A percentile compares a stretch with the other conserved stretches of the same genome.
phyloP scores from a whole-genome alignment of 2,888 invertebrate genomes.

The Synanthedon vespiformis region DNA sequence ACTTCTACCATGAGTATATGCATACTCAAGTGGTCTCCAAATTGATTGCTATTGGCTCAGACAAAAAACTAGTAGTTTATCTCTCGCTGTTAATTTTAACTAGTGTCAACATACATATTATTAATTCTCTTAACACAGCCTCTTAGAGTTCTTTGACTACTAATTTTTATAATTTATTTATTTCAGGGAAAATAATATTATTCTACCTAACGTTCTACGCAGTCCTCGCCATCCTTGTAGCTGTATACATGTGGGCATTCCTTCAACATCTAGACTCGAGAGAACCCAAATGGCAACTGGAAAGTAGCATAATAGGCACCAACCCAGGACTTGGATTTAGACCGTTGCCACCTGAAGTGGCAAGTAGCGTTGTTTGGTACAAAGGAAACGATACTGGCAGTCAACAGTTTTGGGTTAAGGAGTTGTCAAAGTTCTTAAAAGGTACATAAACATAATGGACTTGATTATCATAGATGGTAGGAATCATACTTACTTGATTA shows the following conservation, averaged over 20 bases:
- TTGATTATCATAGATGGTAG: no score
- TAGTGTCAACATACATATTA: no score
- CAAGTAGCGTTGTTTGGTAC: constrained; percentile 96
- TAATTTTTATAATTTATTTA: not conserved
- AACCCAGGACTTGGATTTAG: constrained; percentile 97
- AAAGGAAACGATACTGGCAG: constrained; percentile 82
- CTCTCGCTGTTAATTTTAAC: no score
- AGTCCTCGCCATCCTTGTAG: constrained; percentile 90
- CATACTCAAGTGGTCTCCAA: no score
- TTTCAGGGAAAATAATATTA: constrained; percentile 90
- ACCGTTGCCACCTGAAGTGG: constrained; percentile 88
- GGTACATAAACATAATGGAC: constrained; percentile 65
- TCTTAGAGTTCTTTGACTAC: no score
- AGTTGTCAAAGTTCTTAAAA: constrained; percentile 80
- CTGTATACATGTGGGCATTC: constrained; percentile 95
- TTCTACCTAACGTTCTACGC: constrained; percentile 96
- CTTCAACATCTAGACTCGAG: constrained; percentile 90
- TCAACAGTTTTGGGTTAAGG: constrained; percentile 82
- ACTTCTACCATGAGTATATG: no score
- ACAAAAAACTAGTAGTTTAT: no score
- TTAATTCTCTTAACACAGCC: no score
- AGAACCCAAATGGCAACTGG: constrained; percentile 90
- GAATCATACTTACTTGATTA: no score
- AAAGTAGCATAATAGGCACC: constrained; percentile 89
- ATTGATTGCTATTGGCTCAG: no score